Base-by-base conservation (phyloP, 2,888 invertebrate species). In the Drosophila gaucha region DNA sequence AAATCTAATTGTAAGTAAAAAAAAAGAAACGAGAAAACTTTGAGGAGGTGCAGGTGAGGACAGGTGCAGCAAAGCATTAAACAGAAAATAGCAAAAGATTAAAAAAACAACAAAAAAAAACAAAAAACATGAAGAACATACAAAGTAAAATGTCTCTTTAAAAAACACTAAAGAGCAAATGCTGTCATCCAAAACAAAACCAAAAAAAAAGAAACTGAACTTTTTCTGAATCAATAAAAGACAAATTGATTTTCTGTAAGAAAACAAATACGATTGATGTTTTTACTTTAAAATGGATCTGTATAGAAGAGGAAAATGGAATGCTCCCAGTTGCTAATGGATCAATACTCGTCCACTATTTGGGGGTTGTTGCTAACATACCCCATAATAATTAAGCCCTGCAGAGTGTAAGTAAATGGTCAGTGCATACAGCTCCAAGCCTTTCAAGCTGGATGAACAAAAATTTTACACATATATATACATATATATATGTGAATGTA, bases 181-280 rank as follows among this genome's bases (percentile, higher is more conserved):
- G 65, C 72, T 80, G 80, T 80, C 77, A 82, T 75, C 76, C 73
- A 80, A 80, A 85, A 39, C 6, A 60, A 67, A 51, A 54, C 56
- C 3, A 30, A 30, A 30, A 73, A 65, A 78, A 79, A 83, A 60
- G 79, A 69, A 83, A 88, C 87, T 80, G 83, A 77, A 83, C 87
- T 89, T 90, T 90, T 90, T 90, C 90, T 90, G 90, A 90, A 89
- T 90, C 89, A 90, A 90, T 90, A 90, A 90, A 90, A 83, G 73
- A 82, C 77, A 86, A 87, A 90, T 89, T 90, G 90, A 90, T 90
- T 90, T 90, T 90, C 90, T 90, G 88, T 90, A 90, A 90, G 90
- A 90, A 90, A 90, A 88, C 86, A 89, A 90, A 90, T 30, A 22
- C 44, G 70, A 67, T 16, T 22, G 14, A 43, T 56, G 67, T 83